Evolutionary conservation across 2,888 invertebrate genomes (phyloP).

Genomic region (Caradrina kadenii): DNA sequence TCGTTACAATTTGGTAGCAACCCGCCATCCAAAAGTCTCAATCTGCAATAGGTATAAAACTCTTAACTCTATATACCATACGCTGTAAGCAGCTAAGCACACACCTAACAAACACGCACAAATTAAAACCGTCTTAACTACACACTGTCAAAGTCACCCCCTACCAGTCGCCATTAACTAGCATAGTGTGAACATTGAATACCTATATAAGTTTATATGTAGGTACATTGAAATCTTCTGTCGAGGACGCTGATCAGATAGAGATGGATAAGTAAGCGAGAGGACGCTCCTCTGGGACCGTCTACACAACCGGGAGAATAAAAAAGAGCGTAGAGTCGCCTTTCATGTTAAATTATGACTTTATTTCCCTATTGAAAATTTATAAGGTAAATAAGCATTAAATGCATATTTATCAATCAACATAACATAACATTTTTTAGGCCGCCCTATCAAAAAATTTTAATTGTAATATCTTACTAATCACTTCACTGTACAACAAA

Average conservation of each 20-base stretch:
- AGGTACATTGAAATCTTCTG: slow-evolving; percentile 70
- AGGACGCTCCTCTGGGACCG: slow-evolving; percentile 80
- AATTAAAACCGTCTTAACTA: slow-evolving; percentile 22
- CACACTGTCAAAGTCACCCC: slow-evolving; percentile 37
- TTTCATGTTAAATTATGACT: neutral
- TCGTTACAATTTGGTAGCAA: too few relatives aligned
- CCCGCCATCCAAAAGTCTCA: too few relatives aligned
- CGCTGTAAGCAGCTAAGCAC: neutral
- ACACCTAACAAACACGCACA: slow-evolving; percentile 17
- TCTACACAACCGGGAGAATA: slow-evolving; percentile 64
- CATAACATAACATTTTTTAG: too few relatives aligned
- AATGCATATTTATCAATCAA: too few relatives aligned
- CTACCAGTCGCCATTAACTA: slow-evolving; percentile 48
- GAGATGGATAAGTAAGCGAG: slow-evolving; percentile 85
- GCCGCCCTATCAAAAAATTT: too few relatives aligned
- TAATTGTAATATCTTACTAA: neutral
- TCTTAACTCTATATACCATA: neutral
- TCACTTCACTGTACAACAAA: neutral
- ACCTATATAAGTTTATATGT: slow-evolving; percentile 45
- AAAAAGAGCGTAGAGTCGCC: slow-evolving; percentile 61
- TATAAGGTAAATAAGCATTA: neutral
- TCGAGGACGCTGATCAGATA: slow-evolving; percentile 78
- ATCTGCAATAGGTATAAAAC: neutral
- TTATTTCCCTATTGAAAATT: neutral
- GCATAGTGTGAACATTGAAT: slow-evolving; percentile 51